phyloP scores from a whole-genome alignment of 1,140 invertebrate species.

The Drosophila kanapiae region DNA sequence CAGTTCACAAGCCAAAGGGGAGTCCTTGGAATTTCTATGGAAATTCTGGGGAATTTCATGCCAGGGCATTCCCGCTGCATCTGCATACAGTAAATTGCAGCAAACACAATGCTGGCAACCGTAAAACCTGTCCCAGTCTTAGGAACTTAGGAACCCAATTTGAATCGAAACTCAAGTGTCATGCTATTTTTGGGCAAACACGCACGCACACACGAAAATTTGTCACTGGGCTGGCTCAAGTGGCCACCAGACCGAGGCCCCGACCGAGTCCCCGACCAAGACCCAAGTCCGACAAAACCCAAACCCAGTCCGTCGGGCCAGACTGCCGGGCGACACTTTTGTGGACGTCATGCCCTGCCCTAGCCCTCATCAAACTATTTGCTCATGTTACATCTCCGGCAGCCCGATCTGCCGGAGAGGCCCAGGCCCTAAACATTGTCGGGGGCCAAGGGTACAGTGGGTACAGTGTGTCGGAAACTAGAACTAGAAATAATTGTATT shows the following conservation, averaged over 20 bases:
- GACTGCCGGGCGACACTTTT: constrained; percentile 73
- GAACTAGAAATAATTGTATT: too few species aligned
- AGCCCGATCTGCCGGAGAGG: constrained; percentile 43
- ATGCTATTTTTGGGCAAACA: constrained; percentile 73
- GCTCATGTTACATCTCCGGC: constrained; percentile 73
- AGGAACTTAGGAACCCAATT: constrained; percentile 30
- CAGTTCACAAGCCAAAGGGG: constrained; percentile 57
- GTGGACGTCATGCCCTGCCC: constrained; percentile 50
- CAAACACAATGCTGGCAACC: constrained; percentile 61
- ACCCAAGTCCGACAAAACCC: constrained; percentile 11
- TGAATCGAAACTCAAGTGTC: constrained; percentile 76
- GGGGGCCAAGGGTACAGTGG: constrained; percentile 22
- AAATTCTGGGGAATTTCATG: constrained; percentile 45
- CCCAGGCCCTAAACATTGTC: constrained; percentile 46
- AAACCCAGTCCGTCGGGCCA: constrained; percentile 43
- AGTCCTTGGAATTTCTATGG: constrained; percentile 76
- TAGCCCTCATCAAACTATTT: constrained; percentile 57
- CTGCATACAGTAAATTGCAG: constrained; percentile 77
- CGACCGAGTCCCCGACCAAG: constrained; percentile 24
- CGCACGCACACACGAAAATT: constrained; percentile 56
- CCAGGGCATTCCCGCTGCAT: constrained; percentile 50
- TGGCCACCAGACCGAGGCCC: constrained; percentile 27
- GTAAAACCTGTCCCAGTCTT: constrained; percentile 69
- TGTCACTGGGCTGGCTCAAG: constrained; percentile 71
- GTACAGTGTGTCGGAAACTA: too few species aligned